Conservation (phyloP, 2,113 vertebrate genomes). For the Oncorhynchus mykiss region DNA sequence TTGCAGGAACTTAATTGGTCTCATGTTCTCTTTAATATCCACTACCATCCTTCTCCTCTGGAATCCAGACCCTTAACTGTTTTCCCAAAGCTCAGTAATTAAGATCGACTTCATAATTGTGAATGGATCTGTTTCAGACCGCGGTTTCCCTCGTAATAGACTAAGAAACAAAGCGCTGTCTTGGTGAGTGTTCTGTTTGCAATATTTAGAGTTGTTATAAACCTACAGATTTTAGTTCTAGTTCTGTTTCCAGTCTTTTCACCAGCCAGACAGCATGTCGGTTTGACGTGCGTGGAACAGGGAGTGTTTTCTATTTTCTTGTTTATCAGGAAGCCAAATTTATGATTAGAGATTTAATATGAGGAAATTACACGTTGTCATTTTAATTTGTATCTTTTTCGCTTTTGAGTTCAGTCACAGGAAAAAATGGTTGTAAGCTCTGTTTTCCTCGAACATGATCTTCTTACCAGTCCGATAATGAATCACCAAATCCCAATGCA, state of each 20-base stretch:
- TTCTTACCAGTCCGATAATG: conserved; percentile 25
- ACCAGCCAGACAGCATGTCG: neutral
- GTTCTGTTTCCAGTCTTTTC: neutral
- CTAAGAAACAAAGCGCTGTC: neutral
- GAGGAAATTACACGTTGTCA: conserved; percentile 6
- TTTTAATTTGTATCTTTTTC: conserved; percentile 21
- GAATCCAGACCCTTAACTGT: neutral
- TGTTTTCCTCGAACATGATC: conserved; percentile 23
- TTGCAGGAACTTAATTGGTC: conserved; percentile 9
- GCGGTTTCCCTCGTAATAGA: neutral
- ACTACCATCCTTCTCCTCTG: conserved; percentile 8
- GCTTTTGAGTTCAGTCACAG: conserved; percentile 1
- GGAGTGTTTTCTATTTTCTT: conserved; percentile 1
- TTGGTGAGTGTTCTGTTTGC: neutral
- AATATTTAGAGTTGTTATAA: neutral
- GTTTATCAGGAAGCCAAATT: conserved; percentile 1
- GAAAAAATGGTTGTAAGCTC: conserved; percentile 13
- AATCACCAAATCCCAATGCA: conserved; percentile 18
- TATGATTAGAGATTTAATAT: neutral
- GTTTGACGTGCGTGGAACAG: neutral
- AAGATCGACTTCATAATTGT: neutral
- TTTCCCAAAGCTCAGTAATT: neutral
- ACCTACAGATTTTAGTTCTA: neutral
- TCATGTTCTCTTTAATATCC: conserved; percentile 11
- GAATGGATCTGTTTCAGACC: neutral